A percentile compares a stretch with the other conserved stretches of the same genome.
Conservation (phyloP, 2,888 invertebrate species). For the Rutpela maculata region DNA sequence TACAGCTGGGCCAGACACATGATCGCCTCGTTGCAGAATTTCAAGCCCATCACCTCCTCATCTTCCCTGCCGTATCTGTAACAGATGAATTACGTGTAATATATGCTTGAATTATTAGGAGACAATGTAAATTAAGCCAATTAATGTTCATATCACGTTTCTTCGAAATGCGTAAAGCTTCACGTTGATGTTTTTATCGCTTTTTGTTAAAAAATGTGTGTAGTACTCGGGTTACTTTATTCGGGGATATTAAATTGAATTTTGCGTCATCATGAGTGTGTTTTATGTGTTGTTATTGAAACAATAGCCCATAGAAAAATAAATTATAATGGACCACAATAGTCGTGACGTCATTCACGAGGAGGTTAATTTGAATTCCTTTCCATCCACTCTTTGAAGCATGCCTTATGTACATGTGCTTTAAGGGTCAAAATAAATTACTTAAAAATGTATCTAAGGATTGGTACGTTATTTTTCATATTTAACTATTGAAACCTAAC, state of each 20-base stretch:
- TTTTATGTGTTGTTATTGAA: too few relatives aligned
- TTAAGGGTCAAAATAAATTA: too few relatives aligned
- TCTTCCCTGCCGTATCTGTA: slow-evolving; percentile 96
- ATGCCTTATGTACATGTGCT: too few relatives aligned
- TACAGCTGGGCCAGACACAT: slow-evolving; percentile 93
- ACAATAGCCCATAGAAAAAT: too few relatives aligned
- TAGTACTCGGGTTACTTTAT: not conserved
- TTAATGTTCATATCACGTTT: slow-evolving; percentile 3
- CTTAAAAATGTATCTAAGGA: too few relatives aligned
- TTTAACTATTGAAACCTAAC: too few relatives aligned
- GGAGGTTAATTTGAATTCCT: too few relatives aligned
- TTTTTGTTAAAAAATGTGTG: not conserved
- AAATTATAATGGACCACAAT: too few relatives aligned
- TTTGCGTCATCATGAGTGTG: not conserved
- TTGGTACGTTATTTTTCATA: too few relatives aligned
- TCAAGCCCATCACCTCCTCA: slow-evolving; percentile 97
- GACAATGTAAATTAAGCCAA: slow-evolving; percentile 10
- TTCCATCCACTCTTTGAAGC: too few relatives aligned
- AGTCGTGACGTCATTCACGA: too few relatives aligned
- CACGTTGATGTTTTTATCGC: not conserved
- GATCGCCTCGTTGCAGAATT: slow-evolving; percentile 98
- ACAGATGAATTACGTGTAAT: slow-evolving; percentile 27
- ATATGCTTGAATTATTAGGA: slow-evolving; percentile 1
- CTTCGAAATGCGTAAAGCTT: not conserved
- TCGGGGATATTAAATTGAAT: not conserved